Percentiles rank a stretch among this genome's conserved stretches.
Evolutionary conservation across 2,113 vertebrate species (phyloP).

Genomic region (Bos javanicus): DNA sequence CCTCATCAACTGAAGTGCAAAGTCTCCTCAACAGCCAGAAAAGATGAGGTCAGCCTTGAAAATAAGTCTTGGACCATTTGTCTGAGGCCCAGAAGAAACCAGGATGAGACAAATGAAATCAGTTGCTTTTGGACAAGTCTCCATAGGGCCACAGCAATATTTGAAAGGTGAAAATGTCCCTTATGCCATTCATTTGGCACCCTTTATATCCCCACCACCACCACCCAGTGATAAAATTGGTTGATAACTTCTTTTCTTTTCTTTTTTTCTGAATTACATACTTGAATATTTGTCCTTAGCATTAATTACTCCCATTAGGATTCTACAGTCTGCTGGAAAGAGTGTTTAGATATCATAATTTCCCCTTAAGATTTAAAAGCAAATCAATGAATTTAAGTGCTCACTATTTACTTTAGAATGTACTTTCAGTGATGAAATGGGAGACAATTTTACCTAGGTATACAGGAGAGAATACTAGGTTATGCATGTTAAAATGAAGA

Average conservation of each 20-base stretch:
- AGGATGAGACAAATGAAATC: not conserved
- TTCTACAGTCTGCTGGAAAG: not conserved
- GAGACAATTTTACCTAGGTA: not conserved
- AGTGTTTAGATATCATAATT: not conserved
- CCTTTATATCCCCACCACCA: not conserved
- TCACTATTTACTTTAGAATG: not conserved
- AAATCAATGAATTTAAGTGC: not conserved
- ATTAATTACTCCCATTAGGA: not conserved
- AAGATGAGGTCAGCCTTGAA: slow-evolving; percentile 69
- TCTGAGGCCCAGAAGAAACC: slow-evolving; percentile 20
- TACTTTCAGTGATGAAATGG: not conserved
- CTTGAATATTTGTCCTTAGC: not conserved
- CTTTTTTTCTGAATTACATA: not conserved
- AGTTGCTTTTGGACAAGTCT: not conserved
- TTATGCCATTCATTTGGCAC: not conserved
- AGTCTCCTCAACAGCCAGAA: slow-evolving; percentile 58
- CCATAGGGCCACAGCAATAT: not conserved
- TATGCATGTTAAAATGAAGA: not conserved
- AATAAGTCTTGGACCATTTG: slow-evolving; percentile 49
- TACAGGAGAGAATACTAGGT: not conserved
- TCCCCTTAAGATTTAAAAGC: not conserved
- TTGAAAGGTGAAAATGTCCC: not conserved
- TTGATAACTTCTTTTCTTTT: not conserved
- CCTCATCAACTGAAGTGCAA: slow-evolving; percentile 66
- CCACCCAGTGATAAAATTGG: not conserved